Conservation (phyloP, 35 echinoderm and acorn worm genomes). For the Holothuria glaberrima region DNA sequence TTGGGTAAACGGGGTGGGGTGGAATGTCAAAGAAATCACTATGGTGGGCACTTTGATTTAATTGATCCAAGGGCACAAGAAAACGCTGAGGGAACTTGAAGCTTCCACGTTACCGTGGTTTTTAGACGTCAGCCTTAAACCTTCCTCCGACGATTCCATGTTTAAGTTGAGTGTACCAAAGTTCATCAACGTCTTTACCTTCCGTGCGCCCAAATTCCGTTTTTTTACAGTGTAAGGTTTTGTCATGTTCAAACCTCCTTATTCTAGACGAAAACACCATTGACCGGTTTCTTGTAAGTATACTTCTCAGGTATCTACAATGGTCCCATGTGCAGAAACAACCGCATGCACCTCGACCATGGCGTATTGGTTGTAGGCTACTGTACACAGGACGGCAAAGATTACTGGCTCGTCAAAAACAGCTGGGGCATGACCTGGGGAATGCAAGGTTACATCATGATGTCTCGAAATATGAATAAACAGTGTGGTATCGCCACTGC, state of each 20-base stretch:
- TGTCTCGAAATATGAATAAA: conserved; percentile 73
- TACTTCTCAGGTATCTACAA: conserved; percentile 80
- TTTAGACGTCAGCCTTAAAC: no score
- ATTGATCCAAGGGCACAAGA: no score
- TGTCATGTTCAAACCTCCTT: neutral
- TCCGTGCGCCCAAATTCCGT: no score
- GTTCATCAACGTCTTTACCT: no score
- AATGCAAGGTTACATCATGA: conserved; percentile 71
- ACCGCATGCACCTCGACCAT: conserved; percentile 68
- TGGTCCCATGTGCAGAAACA: conserved; percentile 73
- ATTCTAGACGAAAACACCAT: neutral
- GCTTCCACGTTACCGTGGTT: no score
- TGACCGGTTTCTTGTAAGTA: no score
- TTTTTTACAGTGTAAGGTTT: neutral
- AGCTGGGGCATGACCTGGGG: conserved; percentile 76
- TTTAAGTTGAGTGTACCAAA: no score
- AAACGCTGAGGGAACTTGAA: no score
- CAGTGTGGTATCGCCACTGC: conserved; percentile 78
- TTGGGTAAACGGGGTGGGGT: no score
- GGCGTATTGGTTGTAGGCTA: conserved; percentile 92
- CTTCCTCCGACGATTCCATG: no score
- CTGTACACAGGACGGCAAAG: conserved; percentile 64
- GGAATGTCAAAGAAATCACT: no score
- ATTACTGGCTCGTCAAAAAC: conserved; percentile 98
- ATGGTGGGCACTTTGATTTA: no score